Base-by-base conservation (phyloP, 2,888 invertebrate genomes). In the Labia minor region DNA sequence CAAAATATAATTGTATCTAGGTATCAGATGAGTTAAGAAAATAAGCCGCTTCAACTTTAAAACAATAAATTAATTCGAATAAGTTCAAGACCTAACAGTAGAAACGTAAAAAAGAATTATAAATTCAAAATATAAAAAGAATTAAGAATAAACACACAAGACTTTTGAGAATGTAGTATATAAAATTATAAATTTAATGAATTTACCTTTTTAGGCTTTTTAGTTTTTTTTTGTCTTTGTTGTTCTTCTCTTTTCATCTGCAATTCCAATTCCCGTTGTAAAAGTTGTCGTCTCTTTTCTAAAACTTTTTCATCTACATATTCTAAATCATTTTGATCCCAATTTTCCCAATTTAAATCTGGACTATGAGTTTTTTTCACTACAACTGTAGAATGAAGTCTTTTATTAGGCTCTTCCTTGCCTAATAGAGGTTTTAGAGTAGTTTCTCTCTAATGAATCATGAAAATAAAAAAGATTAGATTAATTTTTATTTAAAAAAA, bases 281-380 rank as follows among this genome's bases (percentile, higher is more conserved):
- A 80, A 75, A 89, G 85, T 75, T 85, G 86, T 70, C 89, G 81
- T 72, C 89, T 82, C 76, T 87, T 86, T 77, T 90, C 89, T 74
- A 90, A 80, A 71, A 86, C 87, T 76, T 89, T 88, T 69, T 89
- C 88, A 78, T 90, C 89, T 70, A 88, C 89, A 80, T 88, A 88
- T 76, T 89, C 89, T 78, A 90, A 77, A 79, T 88, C 86, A 75
- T 85, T 86, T 77, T 87, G 88, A 77, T 88, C 87, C 88, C 88
- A 89, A 76, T 85, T 85, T 75, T 87, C 86, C 78, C 87, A 85
- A 76, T 86, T 86, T 68, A 80, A 76, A 72, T 86, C 86, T 67
- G 86, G 85, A 74, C 85, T 85, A 70, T 78, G 75, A 75, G 82
- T 70, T 65, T 71, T 78, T 70, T 78, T 85, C 74, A 85, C 83